Conservation (phyloP, 2,797 vertebrate genomes). For the Chelmon rostratus region DNA sequence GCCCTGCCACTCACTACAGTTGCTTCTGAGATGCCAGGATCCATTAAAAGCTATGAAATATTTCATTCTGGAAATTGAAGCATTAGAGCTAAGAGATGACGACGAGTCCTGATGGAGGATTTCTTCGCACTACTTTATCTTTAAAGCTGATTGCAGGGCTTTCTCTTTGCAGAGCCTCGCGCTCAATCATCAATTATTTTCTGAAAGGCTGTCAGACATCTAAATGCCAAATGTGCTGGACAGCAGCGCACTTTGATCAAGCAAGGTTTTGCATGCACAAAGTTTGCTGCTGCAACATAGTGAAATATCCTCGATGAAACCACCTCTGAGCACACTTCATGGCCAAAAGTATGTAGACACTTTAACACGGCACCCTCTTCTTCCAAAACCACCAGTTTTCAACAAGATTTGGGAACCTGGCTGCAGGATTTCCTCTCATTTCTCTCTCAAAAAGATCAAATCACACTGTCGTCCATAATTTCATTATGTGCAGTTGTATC, state of each 20-base stretch:
- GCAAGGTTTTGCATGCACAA: background rate
- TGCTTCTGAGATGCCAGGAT: conserved; percentile 21
- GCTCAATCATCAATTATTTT: conserved; percentile 41
- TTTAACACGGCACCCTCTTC: background rate
- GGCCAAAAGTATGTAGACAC: background rate
- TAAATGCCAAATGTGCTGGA: conserved; percentile 36
- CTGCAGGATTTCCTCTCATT: background rate
- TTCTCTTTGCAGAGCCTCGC: conserved; percentile 19
- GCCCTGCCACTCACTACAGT: conserved; percentile 13
- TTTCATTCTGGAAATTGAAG: background rate
- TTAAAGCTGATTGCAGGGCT: conserved; percentile 40
- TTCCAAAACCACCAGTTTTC: background rate
- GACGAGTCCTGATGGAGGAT: conserved; percentile 3
- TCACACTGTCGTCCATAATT: too few species aligned
- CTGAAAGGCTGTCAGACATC: conserved; percentile 31
- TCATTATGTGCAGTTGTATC: too few species aligned
- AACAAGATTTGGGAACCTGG: background rate
- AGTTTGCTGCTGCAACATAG: conserved; percentile 4
- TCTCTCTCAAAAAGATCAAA: too few species aligned
- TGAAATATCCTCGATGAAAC: background rate
- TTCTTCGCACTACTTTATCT: conserved; percentile 36
- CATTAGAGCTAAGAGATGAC: conserved; percentile 15
- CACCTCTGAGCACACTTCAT: background rate
- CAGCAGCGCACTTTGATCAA: conserved; percentile 27
- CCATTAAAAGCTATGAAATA: conserved; percentile 27